These are phyloP conservation scores for Myioborus melanocephalus DNA, from an alignment of 2,797 vertebrate species.

Conservation along the genomic window DNA sequence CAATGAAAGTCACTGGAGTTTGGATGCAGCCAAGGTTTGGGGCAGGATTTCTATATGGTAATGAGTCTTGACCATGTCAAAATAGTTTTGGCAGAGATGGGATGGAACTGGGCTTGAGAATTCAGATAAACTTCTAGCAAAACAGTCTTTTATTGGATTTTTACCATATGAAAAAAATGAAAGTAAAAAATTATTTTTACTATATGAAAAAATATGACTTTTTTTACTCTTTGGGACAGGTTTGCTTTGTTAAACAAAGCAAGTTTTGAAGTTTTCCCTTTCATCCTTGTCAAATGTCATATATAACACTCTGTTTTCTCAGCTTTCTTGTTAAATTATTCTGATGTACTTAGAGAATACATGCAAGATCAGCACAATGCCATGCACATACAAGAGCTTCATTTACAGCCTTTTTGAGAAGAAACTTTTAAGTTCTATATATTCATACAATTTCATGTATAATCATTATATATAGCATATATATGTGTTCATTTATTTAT, in stretches of 20 bases:
- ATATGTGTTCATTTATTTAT: neutral
- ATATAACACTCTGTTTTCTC: neutral
- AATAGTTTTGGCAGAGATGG: neutral
- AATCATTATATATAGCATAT: neutral
- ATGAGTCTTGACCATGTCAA: neutral
- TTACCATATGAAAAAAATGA: neutral
- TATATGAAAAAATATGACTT: neutral
- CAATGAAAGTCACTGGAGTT: constrained; percentile 74
- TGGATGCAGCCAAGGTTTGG: constrained; percentile 58
- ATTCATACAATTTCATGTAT: neutral
- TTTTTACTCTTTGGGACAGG: neutral
- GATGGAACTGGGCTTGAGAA: neutral
- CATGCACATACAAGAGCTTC: neutral
- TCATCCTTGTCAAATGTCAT: neutral
- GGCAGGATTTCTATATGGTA: neutral
- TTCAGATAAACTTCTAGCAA: neutral
- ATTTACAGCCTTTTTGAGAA: neutral
- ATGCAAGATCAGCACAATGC: neutral
- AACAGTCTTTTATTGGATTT: neutral
- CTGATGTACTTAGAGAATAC: neutral
- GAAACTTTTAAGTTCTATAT: neutral
- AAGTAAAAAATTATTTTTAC: too few relatives aligned
- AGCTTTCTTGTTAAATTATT: neutral
- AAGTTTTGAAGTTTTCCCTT: neutral
- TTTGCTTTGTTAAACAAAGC: neutral